phyloP scores from a whole-genome alignment of 2,888 invertebrate species.

The Ectemnius lituratus region DNA sequence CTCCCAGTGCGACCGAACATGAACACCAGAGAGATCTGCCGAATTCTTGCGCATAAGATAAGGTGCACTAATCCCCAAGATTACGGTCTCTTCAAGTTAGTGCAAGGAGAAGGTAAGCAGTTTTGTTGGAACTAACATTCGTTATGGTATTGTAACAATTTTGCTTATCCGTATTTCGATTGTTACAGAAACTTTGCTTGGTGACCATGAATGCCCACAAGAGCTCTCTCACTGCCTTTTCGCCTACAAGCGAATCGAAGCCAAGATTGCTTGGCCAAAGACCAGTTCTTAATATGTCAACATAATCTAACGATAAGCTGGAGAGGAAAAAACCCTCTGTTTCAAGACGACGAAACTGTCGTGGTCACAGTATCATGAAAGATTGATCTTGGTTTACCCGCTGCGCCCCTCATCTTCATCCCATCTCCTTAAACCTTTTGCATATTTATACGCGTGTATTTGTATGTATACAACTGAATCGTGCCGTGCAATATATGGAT shows the following conservation, averaged over 20 bases:
- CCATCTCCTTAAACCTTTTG: conserved; percentile 11
- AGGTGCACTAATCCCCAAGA: conserved; percentile 98
- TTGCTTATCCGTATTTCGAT: conserved; percentile 26
- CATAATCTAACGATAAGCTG: conserved; percentile 1
- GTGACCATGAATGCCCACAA: conserved; percentile 94
- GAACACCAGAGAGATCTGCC: conserved; percentile 94
- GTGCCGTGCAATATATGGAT: conserved; percentile 4
- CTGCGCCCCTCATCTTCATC: not conserved
- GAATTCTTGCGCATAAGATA: conserved; percentile 96
- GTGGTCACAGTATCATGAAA: conserved; percentile 8
- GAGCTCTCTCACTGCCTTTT: conserved; percentile 93
- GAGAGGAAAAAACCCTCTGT: conserved; percentile 9
- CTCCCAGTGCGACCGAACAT: conserved; percentile 96
- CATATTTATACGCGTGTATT: not conserved
- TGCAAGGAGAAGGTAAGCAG: conserved; percentile 90
- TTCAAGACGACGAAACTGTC: conserved; percentile 15
- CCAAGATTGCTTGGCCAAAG: conserved; percentile 97
- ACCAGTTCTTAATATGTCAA: conserved; percentile 71
- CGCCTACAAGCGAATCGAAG: conserved; percentile 96
- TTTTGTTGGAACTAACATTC: not conserved
- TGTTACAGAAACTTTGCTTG: conserved; percentile 90
- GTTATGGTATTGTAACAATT: not conserved
- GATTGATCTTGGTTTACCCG: conserved; percentile 13
- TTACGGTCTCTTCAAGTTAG: conserved; percentile 93
- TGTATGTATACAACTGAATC: not conserved